Evolutionary conservation across 2,888 invertebrate species (phyloP), one percentile per base, ranked within the genome.

Genomic region (Smittia sp.): DNA sequence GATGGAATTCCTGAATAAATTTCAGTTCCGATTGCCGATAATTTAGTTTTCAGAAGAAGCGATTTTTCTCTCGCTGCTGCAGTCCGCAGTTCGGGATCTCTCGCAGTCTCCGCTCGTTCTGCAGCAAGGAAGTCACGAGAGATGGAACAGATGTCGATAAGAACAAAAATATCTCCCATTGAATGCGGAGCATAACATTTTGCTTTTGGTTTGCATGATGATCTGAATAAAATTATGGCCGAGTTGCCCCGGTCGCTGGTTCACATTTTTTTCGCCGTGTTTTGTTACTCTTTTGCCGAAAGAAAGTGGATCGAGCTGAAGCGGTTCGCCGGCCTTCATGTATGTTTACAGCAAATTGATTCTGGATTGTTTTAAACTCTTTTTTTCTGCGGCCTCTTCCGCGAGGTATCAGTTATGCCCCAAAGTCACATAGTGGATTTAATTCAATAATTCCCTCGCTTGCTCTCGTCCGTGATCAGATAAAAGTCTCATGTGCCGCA

Each of bases 331-430:
- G 11, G 11, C 15, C 15, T 46, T 46, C 15, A 46, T 46, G 46
- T 46, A n/a, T 46, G 15, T 46, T 46, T 46, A 46, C 46, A 46
- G 46, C 46, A 46, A 46, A 46, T 46, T 46, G 46, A 15, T n/a
- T n/a, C 15, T 15, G 46, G 15, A 46, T 46, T 46, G 46, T 46
- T 46, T 46, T 46, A 46, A 46, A 46, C 15, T 15, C 15, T 46
- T 46, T 46, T 46, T 46, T 46, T 46, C n/a, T 46, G n/a, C n/a
- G 11, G 15, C 11, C 15, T 46, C 15, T 46, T 46, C 11, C 11
- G 38, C 38, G 11, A 38, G 38, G n/a, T 38, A 38, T 38, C 32
- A 32, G 32, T 46, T 46, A 46, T 46, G 11, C 15, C 15, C 15
- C 46, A 46, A 11, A 32, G 32, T 32, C 32, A 32, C 3, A 32